These are phyloP conservation scores for Rostratula benghalensis DNA, from an alignment of 2,113 vertebrate species.

Conservation along the genomic window DNA sequence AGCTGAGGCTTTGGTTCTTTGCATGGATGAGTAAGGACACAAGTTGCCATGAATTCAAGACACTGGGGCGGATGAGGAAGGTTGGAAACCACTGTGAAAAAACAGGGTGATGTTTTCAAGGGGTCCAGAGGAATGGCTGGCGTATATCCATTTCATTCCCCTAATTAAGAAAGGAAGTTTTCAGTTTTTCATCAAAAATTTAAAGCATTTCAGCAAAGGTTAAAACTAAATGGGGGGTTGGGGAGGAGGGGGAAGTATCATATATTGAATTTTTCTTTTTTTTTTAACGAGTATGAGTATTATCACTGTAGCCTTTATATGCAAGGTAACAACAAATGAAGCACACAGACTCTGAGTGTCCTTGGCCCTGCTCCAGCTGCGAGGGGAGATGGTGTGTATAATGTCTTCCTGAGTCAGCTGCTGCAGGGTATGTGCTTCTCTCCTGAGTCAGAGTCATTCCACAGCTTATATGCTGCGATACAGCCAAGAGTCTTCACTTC, in stretches of 20 bases:
- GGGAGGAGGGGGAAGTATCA: not conserved
- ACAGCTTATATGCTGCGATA: not conserved
- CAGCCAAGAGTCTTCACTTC: not conserved
- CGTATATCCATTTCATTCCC: not conserved
- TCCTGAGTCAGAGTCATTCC: not conserved
- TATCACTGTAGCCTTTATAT: not conserved
- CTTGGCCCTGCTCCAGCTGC: conserved; percentile 9
- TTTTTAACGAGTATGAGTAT: not conserved
- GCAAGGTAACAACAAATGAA: not conserved
- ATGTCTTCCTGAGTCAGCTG: conserved; percentile 32
- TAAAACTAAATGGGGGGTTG: not conserved
- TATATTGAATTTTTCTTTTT: not conserved
- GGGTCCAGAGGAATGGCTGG: not conserved
- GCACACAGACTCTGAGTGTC: not conserved
- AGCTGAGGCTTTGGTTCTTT: not conserved
- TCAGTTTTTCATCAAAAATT: not conserved
- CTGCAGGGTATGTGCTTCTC: conserved; percentile 14
- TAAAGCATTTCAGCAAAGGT: not conserved
- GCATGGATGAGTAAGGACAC: not conserved
- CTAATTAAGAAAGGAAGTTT: not conserved
- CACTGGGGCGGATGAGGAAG: not conserved
- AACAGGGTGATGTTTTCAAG: not conserved
- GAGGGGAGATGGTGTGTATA: not conserved
- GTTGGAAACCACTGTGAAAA: not conserved
- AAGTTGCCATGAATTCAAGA: not conserved